These are phyloP conservation scores for Mycogona germanica DNA, from an alignment of 2,888 invertebrate genomes.

Conservation along the genomic window DNA sequence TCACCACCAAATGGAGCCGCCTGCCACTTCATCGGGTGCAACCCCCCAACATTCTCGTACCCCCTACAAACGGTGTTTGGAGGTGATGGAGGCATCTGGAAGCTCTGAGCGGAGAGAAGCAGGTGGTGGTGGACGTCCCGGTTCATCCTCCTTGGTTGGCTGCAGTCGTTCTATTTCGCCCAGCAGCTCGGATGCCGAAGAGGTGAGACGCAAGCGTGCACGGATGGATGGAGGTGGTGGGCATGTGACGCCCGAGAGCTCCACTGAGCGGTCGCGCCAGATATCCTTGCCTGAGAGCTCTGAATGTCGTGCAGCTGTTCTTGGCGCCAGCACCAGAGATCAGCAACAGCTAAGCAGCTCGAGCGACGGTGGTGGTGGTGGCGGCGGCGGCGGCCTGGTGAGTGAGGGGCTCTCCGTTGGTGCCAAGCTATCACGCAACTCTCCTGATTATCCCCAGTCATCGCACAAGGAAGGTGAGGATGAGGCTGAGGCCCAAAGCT, in stretches of 20 bases:
- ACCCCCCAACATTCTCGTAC: not conserved
- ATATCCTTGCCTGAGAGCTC: conserved; percentile 22
- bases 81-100: conserved; percentile 18
- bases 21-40: not conserved
- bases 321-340: conserved; percentile 15
- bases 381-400: conserved; percentile 1
- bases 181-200: conserved; percentile 21
- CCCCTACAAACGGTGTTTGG: conserved; percentile 11
- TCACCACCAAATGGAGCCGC: conserved; percentile 10
- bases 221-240: conserved; percentile 8
- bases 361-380: not conserved
- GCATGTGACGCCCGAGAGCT: conserved; percentile 24
- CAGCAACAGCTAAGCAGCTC: conserved; percentile 10
- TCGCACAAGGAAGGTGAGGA: conserved; percentile 17
- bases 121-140: not conserved
- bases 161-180: conserved; percentile 21
- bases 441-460: conserved; percentile 16
- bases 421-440: not conserved
- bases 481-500: conserved; percentile 11
- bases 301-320: not conserved
- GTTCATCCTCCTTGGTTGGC: conserved; percentile 15
- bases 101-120: conserved; percentile 14
- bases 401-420: conserved; percentile 1
- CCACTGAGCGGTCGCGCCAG: conserved; percentile 22
- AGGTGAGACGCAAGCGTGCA: not conserved